Base-by-base conservation (phyloP, 2,113 vertebrate genomes). In the Silurus glanis region DNA sequence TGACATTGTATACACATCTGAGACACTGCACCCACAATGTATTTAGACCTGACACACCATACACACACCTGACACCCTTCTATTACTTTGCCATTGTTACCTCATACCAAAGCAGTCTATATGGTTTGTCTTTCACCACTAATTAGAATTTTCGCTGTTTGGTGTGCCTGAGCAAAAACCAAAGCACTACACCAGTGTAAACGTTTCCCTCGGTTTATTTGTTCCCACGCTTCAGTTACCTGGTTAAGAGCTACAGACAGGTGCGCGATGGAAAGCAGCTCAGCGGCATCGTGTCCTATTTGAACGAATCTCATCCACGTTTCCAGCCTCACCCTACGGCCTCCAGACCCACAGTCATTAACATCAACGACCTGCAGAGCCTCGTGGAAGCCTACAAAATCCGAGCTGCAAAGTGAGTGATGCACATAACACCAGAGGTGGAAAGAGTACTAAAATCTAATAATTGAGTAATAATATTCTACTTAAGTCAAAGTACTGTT, bases 181-280 rank as follows among this genome's bases (percentile, higher is more conserved):
- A 6, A 72, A 21, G n/a, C 12, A 3, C 17, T 45, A 72, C 47
- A 74, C 10, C 47, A 23, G 51, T 37, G n/a, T 55, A 8, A 58
- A 19, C 6, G 49, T n/a, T 17, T 56, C 4, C 12, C 5, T 1
- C 16, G 10, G 62, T 6, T 10, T 17, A 69, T 19, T n/a, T 75
- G 3, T 9, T 17, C 37, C 28, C 86, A 17, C 85, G 45, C 25
- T 83, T 83, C 91, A 99, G 98, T 87, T 98, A 96, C 93, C 93
- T 99, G 89, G 90, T 99, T 89, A 99, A 99, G 93, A 97, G 96
- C 91, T 99, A 98, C 86, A 93, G 92, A 13, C 97, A 98, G 84
- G 97, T 95, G 9, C 92, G 90, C 49, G 95, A 95, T 3, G 98
- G 98, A 21, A 95, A 97, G 89, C 88, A 91, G 89, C 94, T 98